These are phyloP conservation scores for Dendrolimus kikuchii DNA, from an alignment of 1,140 invertebrate genomes.

Conservation along the genomic window DNA sequence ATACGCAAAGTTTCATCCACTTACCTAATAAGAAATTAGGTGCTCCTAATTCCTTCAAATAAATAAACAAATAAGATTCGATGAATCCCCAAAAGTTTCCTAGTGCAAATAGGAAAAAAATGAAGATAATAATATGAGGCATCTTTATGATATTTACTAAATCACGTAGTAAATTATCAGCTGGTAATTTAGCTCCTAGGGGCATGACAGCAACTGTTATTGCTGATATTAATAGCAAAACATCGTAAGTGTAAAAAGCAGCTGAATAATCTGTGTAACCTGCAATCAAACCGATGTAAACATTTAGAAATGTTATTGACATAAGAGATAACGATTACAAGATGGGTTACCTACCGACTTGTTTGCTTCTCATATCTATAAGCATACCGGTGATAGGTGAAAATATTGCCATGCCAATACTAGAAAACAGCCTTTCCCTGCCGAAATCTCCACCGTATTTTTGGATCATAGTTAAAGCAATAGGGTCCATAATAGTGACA, in stretches of 20 bases:
- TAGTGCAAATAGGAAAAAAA: conserved; percentile 83
- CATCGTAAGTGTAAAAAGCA: conserved; percentile 83
- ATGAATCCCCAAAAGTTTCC: conserved; percentile 90
- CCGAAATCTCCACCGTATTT: conserved; percentile 87
- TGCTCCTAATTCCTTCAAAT: conserved; percentile 85
- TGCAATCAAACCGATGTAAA: conserved; percentile 50
- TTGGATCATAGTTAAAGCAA: conserved; percentile 85
- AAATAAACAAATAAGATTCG: conserved; percentile 88
- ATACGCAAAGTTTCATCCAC: conserved; percentile 17
- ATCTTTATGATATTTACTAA: conserved; percentile 81
- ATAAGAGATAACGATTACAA: conserved; percentile 53
- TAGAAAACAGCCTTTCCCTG: conserved; percentile 83
- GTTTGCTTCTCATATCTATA: conserved; percentile 79
- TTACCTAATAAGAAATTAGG: conserved; percentile 85
- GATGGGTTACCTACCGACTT: conserved; percentile 60
- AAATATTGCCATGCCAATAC: conserved; percentile 85
- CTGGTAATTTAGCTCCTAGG: conserved; percentile 79
- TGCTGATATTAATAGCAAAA: conserved; percentile 78
- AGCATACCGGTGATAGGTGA: conserved; percentile 85
- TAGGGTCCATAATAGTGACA: conserved; percentile 87
- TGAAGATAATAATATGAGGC: conserved; percentile 82
- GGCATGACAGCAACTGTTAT: conserved; percentile 81
- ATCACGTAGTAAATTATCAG: conserved; percentile 80
- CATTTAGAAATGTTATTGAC: conserved; percentile 47
- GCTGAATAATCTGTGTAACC: conserved; percentile 85